Percentiles rank a stretch among this genome's conserved stretches.
phyloP scores from a whole-genome alignment of 2,113 vertebrate genomes.

The Anhinga anhinga region DNA sequence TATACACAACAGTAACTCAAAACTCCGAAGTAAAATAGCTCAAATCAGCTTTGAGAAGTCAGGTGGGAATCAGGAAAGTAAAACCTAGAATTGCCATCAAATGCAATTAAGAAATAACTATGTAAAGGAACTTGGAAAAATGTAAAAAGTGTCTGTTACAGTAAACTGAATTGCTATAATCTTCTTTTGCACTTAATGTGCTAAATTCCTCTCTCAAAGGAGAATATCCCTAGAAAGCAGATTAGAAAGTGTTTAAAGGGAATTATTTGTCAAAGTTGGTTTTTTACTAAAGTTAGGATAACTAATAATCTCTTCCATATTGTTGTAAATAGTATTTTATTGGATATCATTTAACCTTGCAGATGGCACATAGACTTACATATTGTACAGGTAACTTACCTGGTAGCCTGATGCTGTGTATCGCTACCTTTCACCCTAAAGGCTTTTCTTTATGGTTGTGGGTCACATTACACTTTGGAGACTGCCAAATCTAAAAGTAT shows the following conservation, averaged over 20 bases:
- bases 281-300: constrained; percentile 25
- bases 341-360: not conserved
- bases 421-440: not conserved
- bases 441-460: not conserved
- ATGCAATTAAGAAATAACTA: constrained; percentile 40
- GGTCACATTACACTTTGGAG: not conserved
- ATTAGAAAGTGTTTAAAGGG: constrained; percentile 69
- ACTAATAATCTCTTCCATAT: constrained; percentile 28
- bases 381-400: not conserved
- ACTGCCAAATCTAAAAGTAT: not conserved
- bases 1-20: not conserved
- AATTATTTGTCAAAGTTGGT: constrained; percentile 63
- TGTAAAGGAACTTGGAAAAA: constrained; percentile 27
- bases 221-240: constrained; percentile 72
- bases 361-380: not conserved
- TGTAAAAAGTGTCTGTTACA: constrained; percentile 38
- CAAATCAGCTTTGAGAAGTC: constrained; percentile 40
- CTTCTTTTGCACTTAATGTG: constrained; percentile 67
- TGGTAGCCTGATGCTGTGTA: not conserved
- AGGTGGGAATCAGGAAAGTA: constrained; percentile 4
- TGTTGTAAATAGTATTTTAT: not conserved
- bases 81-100: constrained; percentile 17
- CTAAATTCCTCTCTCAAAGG: constrained; percentile 62
- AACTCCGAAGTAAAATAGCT: constrained; percentile 12
- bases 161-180: constrained; percentile 60